Evolutionary conservation across 2,888 invertebrate species (phyloP).

Genomic region (Drosophila eohydei): DNA sequence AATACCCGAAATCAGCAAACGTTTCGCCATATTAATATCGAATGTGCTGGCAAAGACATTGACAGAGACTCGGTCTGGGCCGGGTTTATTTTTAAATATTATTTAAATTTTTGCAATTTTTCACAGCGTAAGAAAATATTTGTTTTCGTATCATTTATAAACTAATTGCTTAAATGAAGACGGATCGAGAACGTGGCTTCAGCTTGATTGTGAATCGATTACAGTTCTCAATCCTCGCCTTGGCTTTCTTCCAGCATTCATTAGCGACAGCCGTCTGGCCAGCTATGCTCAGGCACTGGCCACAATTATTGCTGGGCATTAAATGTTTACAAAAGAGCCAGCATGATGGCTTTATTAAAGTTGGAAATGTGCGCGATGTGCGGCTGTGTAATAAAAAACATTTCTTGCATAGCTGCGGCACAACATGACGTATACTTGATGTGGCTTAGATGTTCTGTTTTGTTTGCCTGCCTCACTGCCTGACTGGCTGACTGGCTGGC

Average conservation of each 20-base stretch:
- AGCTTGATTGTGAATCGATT: not conserved
- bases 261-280: not conserved
- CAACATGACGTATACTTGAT: conserved; percentile 58
- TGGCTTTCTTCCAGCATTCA: not conserved
- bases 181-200: too few species aligned
- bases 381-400: conserved; percentile 47
- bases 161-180: too few species aligned
- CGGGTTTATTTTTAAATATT: not conserved
- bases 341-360: conserved; percentile 39
- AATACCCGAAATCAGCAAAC: conserved; percentile 26
- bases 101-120: not conserved
- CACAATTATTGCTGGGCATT: not conserved
- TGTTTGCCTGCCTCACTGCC: not conserved
- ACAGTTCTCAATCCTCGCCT: not conserved
- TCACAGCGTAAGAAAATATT: too few species aligned
- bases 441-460: conserved; percentile 5
- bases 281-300: not conserved
- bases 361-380: conserved; percentile 22
- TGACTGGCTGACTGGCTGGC: not conserved
- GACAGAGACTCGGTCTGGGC: not conserved
- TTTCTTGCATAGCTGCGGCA: conserved; percentile 48
- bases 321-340: not conserved
- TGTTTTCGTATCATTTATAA: too few species aligned
- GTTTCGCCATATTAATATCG: conserved; percentile 5
- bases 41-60: not conserved